These are phyloP conservation scores for Eristalis tenax DNA, from an alignment of 2,888 invertebrate species.

Conservation along the genomic window DNA sequence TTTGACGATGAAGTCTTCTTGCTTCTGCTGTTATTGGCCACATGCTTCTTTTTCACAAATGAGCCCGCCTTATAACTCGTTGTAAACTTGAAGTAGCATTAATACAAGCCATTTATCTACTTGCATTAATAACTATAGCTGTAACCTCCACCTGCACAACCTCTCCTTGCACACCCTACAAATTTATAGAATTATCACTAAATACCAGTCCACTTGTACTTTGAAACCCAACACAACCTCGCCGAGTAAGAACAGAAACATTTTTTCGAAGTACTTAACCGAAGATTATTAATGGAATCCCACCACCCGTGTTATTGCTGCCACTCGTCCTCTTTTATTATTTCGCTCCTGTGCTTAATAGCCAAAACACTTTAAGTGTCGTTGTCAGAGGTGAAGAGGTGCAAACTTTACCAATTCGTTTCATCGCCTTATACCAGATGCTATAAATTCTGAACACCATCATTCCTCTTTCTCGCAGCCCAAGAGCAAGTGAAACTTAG, in stretches of 20 bases:
- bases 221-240: background rate
- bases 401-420: conserved; percentile 69
- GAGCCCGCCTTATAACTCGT: too few relatives aligned
- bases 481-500: conserved; percentile 26
- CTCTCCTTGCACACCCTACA: too few relatives aligned
- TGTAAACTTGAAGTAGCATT: too few relatives aligned
- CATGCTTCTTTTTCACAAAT: too few relatives aligned
- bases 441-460: conserved; percentile 56
- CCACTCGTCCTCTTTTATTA: conserved; percentile 57
- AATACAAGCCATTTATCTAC: too few relatives aligned
- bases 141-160: too few relatives aligned
- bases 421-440: conserved; percentile 49
- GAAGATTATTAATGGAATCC: conserved; percentile 51
- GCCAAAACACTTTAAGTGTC: conserved; percentile 69
- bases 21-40: too few relatives aligned
- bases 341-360: conserved; percentile 65
- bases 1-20: too few relatives aligned
- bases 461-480: background rate
- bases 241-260: conserved; percentile 12
- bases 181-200: background rate
- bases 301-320: conserved; percentile 46
- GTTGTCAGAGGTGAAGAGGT: conserved; percentile 68
- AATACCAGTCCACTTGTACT: background rate
- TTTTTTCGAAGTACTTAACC: background rate
- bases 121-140: too few relatives aligned